Conservation (phyloP, 1,140 invertebrate genomes). For the Hetaerina americana region DNA sequence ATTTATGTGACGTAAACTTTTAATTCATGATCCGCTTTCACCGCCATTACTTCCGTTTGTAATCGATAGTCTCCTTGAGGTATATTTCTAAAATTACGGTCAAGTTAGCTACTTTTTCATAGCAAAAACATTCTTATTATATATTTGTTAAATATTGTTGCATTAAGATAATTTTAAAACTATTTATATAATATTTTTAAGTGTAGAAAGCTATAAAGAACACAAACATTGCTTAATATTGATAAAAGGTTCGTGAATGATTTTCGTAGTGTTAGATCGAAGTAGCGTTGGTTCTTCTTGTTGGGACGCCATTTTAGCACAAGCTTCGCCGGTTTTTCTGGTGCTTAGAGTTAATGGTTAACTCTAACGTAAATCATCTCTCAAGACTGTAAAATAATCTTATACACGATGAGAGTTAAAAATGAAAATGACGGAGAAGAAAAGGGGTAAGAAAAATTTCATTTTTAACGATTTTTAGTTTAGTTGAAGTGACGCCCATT, state of each 20-base stretch:
- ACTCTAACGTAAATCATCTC: background rate
- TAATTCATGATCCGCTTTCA: background rate
- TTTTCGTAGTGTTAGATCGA: background rate
- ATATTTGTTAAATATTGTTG: no score
- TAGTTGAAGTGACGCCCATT: background rate
- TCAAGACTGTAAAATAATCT: background rate
- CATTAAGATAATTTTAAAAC: no score
- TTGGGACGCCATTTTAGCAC: background rate
- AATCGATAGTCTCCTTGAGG: background rate
- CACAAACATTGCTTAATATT: no score
- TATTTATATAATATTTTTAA: no score
- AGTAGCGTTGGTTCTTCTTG: background rate
- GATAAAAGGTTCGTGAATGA: background rate
- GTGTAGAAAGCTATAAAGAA: no score
- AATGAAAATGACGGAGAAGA: constrained; percentile 42
- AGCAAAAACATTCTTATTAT: no score
- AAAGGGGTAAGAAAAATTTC: constrained; percentile 30
- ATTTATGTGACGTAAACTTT: background rate
- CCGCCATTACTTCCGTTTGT: background rate
- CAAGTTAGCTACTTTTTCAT: background rate
- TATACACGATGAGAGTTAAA: constrained; percentile 41
- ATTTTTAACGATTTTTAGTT: constrained; percentile 15
- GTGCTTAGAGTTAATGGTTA: background rate
- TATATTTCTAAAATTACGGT: background rate
- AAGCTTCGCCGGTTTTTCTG: background rate